Base-by-base conservation (phyloP, 30 jellyfish, hydroid and myxozoan species). In the Hydractinia echinata region DNA sequence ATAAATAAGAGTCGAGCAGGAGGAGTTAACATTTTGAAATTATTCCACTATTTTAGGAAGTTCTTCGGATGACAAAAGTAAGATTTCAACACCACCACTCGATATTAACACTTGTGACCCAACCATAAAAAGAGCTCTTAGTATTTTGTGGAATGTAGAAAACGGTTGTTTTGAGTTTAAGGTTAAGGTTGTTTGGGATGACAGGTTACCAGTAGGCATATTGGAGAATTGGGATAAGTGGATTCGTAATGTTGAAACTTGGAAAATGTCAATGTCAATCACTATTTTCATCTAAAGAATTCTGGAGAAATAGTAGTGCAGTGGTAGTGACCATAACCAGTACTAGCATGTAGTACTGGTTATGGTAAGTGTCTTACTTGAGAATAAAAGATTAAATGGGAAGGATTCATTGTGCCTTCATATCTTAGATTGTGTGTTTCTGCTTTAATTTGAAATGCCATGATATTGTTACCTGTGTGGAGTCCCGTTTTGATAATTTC, bases 241-340 rank as follows among this genome's bases (percentile, higher is more conserved):
- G 95, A 69, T 44, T 51, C 72, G 15, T 58, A 60, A 79, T 19
- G 52, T 82, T 52, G 51, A 79, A 64, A 48, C 58, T 76, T 85
- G 72, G 76, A 79, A 68, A 61, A 68, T 15, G 70, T 61, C 81
- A 60, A 55, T 53, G 69, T 72, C 66, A 55, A 51, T 10, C 64
- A 81, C 49, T 82, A 81, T 52, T 72, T 52, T 66, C 52, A 73
- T 80, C 89, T 89, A 30, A 72, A 54, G n/a, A n/a, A n/a, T n/a
- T n/a, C n/a, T n/a, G n/a, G n/a, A n/a, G n/a, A n/a, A n/a, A n/a
- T n/a, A n/a, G n/a, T n/a, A n/a, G n/a, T n/a, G n/a, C n/a, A n/a
- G n/a, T n/a, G n/a, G n/a, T n/a, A n/a, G n/a, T n/a, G n/a, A n/a
- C n/a, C n/a, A n/a, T n/a, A n/a, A n/a, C n/a, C 73, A 51, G 51